Evolutionary conservation across 2,113 vertebrate genomes (phyloP).

Genomic region (Quiscalus mexicanus): DNA sequence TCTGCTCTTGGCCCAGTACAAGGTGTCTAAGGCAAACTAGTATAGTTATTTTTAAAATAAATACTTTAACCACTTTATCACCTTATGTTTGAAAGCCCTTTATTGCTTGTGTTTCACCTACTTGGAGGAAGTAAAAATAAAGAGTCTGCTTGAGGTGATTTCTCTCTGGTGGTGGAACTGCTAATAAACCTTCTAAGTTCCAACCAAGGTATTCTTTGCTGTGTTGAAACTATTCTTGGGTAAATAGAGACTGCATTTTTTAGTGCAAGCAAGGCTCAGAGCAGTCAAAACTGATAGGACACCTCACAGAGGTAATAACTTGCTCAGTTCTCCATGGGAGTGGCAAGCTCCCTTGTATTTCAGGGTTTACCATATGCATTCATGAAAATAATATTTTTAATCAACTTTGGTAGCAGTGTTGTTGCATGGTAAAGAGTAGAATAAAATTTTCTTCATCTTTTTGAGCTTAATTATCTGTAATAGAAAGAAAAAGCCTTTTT

Average conservation of each 20-base stretch:
- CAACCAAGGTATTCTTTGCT: not conserved
- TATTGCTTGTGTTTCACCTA: not conserved
- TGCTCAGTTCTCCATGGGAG: not conserved
- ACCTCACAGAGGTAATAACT: not conserved
- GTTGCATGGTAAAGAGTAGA: not conserved
- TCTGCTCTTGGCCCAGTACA: not conserved
- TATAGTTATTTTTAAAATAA: not conserved
- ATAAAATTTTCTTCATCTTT: not conserved
- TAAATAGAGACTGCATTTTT: not conserved
- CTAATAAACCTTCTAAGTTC: not conserved
- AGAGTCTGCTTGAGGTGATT: not conserved
- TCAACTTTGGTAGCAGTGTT: not conserved
- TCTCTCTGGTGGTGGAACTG: not conserved
- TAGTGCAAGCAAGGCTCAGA: not conserved
- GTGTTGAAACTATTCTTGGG: not conserved
- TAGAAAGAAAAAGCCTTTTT: not conserved
- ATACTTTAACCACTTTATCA: not conserved
- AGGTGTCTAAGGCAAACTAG: not conserved
- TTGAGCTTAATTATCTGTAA: not conserved
- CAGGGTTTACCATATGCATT: not conserved
- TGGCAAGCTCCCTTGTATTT: not conserved
- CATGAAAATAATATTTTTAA: not conserved
- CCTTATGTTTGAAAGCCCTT: not conserved
- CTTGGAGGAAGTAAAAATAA: not conserved
- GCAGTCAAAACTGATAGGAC: not conserved